Evolutionary conservation across 2,113 vertebrate genomes (phyloP).

Genomic region (Argyrosomus japonicus): DNA sequence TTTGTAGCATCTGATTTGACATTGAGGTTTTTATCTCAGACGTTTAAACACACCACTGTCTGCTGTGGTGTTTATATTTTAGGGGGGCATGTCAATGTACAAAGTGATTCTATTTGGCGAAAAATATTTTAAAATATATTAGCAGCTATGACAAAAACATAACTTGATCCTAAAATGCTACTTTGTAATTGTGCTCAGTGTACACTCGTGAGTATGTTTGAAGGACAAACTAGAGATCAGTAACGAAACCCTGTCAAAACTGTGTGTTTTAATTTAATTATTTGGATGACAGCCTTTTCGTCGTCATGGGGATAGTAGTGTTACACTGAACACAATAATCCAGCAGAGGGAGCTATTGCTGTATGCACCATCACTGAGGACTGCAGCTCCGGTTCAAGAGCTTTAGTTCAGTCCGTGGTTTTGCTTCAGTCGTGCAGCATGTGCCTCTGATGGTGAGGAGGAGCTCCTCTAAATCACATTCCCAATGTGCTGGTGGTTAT

Average conservation of each 20-base stretch:
- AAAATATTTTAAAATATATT: slow-evolving; percentile 26
- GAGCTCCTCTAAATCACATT: slow-evolving; percentile 71
- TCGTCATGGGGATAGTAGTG: not conserved
- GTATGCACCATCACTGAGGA: slow-evolving; percentile 12
- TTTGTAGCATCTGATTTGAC: not conserved
- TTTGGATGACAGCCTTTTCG: not conserved
- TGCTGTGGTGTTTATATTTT: not conserved
- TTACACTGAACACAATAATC: slow-evolving; percentile 7
- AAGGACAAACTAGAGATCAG: slow-evolving; percentile 23
- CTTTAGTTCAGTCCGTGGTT: slow-evolving; percentile 55
- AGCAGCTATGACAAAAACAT: slow-evolving; percentile 38
- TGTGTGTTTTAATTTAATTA: not conserved
- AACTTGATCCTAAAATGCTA: slow-evolving; percentile 6
- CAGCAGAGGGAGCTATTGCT: slow-evolving; percentile 76
- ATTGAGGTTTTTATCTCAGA: not conserved
- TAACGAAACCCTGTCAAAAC: not conserved
- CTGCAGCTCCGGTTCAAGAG: slow-evolving; percentile 47
- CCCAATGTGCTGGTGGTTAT: slow-evolving; percentile 52
- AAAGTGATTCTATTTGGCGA: slow-evolving; percentile 17
- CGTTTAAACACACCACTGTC: not conserved
- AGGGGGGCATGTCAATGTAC: not conserved
- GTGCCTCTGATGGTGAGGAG: slow-evolving; percentile 63
- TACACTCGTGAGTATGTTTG: slow-evolving; percentile 18
- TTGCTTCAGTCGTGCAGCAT: slow-evolving; percentile 61
- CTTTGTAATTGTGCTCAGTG: slow-evolving; percentile 28